phyloP scores from a whole-genome alignment of 1,140 invertebrate genomes.

The Lepidurus apus region DNA sequence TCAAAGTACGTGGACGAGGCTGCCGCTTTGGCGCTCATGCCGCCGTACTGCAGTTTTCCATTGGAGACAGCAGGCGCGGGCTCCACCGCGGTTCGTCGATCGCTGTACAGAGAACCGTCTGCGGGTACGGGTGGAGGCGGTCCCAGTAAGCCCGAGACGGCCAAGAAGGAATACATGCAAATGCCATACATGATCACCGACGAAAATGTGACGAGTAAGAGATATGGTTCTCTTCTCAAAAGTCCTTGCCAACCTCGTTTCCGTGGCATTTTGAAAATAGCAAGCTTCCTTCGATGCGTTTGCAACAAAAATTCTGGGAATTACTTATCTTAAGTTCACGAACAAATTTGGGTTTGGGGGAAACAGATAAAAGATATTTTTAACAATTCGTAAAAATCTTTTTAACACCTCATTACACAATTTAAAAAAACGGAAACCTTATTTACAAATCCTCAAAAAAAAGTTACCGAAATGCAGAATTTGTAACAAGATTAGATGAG shows the following conservation, averaged over 20 bases:
- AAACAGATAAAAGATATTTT: background rate
- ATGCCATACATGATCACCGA: conserved; percentile 31
- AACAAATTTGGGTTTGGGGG: background rate
- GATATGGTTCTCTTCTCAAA: conserved; percentile 31
- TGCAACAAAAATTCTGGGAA: background rate
- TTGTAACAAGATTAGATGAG: background rate
- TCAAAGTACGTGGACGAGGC: conserved; percentile 20
- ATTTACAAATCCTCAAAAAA: background rate
- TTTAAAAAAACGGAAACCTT: background rate
- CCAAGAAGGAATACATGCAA: conserved; percentile 33
- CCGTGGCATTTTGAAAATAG: background rate
- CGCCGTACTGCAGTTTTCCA: background rate
- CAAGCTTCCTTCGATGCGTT: background rate
- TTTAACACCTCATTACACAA: background rate
- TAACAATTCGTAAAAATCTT: background rate
- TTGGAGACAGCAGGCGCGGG: background rate
- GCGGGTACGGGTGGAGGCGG: background rate
- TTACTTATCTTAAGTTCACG: background rate
- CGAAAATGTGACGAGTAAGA: conserved; percentile 30
- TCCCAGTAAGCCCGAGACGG: conserved; percentile 23
- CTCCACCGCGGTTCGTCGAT: background rate
- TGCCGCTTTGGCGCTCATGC: conserved; percentile 20
- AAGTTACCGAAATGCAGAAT: background rate
- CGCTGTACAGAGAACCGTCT: background rate
- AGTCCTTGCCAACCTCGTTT: conserved; percentile 14